Base-by-base conservation (phyloP, 2,888 invertebrate species). In the Brenthis hecate region DNA sequence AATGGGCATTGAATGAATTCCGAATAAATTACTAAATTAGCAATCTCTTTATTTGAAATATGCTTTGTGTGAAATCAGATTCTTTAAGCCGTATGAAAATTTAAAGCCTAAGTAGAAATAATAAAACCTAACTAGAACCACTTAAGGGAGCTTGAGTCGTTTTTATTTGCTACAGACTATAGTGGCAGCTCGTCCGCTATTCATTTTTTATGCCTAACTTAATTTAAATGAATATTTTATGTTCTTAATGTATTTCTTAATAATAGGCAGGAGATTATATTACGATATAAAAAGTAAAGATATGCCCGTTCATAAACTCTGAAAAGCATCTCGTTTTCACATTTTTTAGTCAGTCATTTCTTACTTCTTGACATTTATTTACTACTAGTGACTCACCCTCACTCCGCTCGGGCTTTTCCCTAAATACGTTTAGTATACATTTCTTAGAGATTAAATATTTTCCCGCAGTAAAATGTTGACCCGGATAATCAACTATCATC, bases 71-170 rank as follows among this genome's bases (percentile, higher is more conserved):
- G n/a, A n/a, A 50, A 60, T 60, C 13, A 50, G 28, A 60, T 60
- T 60, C 13, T 28, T 60, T 60, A 28, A 58, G 11, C 48, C 0
- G 48, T 50, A 50, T 60, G 48, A 28, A 58, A 28, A 32, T 50
- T 50, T 60, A 16, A 50, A 50, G 28, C 13, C 50, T 3, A 50
- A 32, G 48, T 50, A 32, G 28, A 48, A 32, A 50, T 23, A 60
- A 60, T 60, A 36, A 66, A 66, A 36, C 28, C 36, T 67, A 65
- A 65, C 43, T 65, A 67, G 61, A 65, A 56, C 48, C 57, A 72
- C 65, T 72, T 69, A 65, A 64, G 64, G 19, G 54, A 67, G 47
- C 54, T 48, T 67, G 43, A 50, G 23, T 28, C 48, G 51, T 61
- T 68, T 66, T 68, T 70, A 65, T 65, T 65, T 65, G 56, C 55